Percentiles rank a stretch among this genome's conserved stretches.
Evolutionary conservation across 2,113 vertebrate species (phyloP).

Genomic region (Pelobates fuscus): DNA sequence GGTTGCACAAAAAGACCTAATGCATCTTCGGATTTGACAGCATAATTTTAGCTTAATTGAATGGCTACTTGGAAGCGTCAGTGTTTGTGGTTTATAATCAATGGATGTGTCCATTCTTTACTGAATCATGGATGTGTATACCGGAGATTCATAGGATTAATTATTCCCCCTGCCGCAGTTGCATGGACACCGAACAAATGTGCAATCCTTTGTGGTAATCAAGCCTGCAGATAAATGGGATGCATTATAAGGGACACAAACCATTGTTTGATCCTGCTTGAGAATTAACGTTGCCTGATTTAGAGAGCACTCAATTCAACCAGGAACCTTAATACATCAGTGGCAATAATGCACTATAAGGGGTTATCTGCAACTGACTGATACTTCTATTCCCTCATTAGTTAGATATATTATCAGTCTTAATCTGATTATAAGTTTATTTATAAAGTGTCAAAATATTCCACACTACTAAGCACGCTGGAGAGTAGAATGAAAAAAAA

Average conservation of each 20-base stretch:
- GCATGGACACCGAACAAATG: slow-evolving; percentile 36
- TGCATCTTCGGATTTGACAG: slow-evolving; percentile 22
- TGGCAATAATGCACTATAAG: too few relatives aligned
- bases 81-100: slow-evolving; percentile 56
- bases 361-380: too few relatives aligned
- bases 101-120: slow-evolving; percentile 52
- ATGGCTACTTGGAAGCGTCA: slow-evolving; percentile 46
- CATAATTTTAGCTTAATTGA: slow-evolving; percentile 53
- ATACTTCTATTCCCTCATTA: too few relatives aligned
- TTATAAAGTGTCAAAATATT: too few relatives aligned
- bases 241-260: neutral
- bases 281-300: neutral
- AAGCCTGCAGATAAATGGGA: neutral
- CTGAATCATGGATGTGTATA: slow-evolving; percentile 46
- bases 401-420: too few relatives aligned
- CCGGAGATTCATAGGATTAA: slow-evolving; percentile 54
- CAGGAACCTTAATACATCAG: too few relatives aligned
- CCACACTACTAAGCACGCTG: too few relatives aligned
- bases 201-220: slow-evolving; percentile 14
- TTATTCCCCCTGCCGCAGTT: slow-evolving; percentile 23
- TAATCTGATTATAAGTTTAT: too few relatives aligned
- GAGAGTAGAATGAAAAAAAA: too few relatives aligned
- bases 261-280: neutral
- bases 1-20: neutral
- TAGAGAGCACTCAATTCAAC: too few relatives aligned